phyloP scores from a whole-genome alignment of 2,797 vertebrate species.

The Peromyscus eremicus region DNA sequence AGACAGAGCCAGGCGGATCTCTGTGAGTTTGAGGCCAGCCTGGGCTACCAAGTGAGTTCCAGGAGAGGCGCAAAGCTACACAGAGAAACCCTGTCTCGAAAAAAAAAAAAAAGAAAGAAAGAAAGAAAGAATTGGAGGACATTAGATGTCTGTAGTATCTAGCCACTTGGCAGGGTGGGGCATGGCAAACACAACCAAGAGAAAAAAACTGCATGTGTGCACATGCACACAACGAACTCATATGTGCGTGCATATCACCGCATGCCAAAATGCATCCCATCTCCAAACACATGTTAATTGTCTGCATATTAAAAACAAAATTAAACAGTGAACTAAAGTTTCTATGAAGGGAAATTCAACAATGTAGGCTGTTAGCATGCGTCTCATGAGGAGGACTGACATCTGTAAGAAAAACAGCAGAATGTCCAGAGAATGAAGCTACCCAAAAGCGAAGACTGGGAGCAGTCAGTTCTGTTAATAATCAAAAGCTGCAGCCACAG shows the following conservation, averaged over 20 bases:
- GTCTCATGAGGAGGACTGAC: not conserved
- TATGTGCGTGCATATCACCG: not conserved
- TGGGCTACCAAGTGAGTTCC: too few relatives aligned
- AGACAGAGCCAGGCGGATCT: too few relatives aligned
- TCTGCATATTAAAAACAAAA: not conserved
- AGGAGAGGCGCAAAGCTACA: too few relatives aligned
- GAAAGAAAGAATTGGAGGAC: not conserved
- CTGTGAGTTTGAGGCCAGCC: too few relatives aligned
- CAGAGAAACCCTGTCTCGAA: too few relatives aligned
- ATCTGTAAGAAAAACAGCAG: not conserved
- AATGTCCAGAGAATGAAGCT: not conserved
- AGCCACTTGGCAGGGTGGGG: not conserved
- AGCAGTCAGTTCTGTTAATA: not conserved
- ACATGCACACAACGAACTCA: not conserved
- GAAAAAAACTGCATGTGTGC: not conserved
- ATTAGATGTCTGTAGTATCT: not conserved
- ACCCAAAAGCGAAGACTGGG: not conserved
- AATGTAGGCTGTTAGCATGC: accelerated
- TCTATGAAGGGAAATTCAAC: not conserved
- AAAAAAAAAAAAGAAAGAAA: too few relatives aligned
- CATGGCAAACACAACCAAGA: not conserved
- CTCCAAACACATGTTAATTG: not conserved
- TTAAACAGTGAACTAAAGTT: not conserved
- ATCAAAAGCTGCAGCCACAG: accelerated
- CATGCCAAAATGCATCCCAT: not conserved